A percentile compares a stretch with the other conserved stretches of the same genome.
Evolutionary conservation across 2,888 invertebrate species (phyloP).

Genomic region (Leucoma salicis): DNA sequence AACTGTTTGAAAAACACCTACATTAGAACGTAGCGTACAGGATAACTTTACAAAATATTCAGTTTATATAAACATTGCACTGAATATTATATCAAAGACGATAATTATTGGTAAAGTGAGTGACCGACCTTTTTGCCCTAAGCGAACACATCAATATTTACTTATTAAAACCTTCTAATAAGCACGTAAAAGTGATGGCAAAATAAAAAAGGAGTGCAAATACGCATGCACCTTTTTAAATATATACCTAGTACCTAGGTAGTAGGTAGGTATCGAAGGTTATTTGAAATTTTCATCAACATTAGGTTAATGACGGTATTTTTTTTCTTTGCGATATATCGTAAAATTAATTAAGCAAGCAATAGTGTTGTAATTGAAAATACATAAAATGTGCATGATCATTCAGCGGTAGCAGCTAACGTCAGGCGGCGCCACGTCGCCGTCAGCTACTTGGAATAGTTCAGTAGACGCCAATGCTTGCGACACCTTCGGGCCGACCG

Average conservation of each 20-base stretch:
- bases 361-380: conserved; percentile 13
- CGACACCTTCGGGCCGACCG: conserved; percentile 56
- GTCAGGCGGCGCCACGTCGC: conserved; percentile 52
- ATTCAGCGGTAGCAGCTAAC: conserved; percentile 28
- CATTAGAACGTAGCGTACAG: not conserved
- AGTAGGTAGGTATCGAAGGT: too few species aligned
- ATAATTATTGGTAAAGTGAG: conserved; percentile 17
- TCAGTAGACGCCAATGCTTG: conserved; percentile 65
- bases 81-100: too few species aligned
- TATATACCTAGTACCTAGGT: too few species aligned
- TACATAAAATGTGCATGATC: conserved; percentile 29
- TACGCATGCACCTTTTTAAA: too few species aligned
- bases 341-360: too few species aligned
- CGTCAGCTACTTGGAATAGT: conserved; percentile 56
- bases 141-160: conserved; percentile 43
- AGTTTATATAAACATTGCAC: too few species aligned
- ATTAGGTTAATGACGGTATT: too few species aligned
- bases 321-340: too few species aligned
- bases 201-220: too few species aligned
- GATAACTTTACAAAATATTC: too few species aligned
- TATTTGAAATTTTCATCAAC: too few species aligned
- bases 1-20: conserved; percentile 15
- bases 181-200: too few species aligned
- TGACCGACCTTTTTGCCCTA: conserved; percentile 30
- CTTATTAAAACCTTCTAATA: conserved; percentile 30